A percentile compares a stretch with the other conserved stretches of the same genome.
Conservation (phyloP, 2,113 vertebrate species). For the Oncorhynchus kisutch region DNA sequence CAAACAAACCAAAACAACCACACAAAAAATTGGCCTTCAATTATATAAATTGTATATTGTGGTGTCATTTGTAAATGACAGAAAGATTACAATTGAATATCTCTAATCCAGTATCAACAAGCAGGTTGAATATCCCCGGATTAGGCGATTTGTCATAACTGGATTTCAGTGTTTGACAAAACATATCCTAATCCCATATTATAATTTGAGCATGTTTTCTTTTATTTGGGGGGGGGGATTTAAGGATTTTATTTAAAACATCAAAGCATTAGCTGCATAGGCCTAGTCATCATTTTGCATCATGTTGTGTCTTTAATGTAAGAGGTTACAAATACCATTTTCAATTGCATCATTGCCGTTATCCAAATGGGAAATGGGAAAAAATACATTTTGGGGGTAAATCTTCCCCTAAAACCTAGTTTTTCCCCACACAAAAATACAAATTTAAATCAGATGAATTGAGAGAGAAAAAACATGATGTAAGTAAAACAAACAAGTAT, state of each 20-base stretch:
- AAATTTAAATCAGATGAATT: too few relatives aligned
- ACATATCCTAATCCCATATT: conserved; percentile 3
- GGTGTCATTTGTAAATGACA: too few relatives aligned
- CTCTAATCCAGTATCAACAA: too few relatives aligned
- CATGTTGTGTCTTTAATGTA: too few relatives aligned
- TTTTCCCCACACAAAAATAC: too few relatives aligned
- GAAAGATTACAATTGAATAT: too few relatives aligned
- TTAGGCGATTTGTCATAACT: background rate
- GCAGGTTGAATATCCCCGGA: background rate
- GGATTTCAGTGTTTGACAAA: conserved; percentile 8
- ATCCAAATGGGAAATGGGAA: background rate
- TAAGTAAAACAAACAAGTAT: too few relatives aligned
- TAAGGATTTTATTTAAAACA: background rate
- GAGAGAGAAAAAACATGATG: too few relatives aligned
- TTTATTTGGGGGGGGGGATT: background rate
- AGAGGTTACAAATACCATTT: background rate
- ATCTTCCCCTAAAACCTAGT: background rate
- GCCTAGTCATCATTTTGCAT: too few relatives aligned
- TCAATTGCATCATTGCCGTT: background rate
- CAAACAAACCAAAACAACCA: too few relatives aligned
- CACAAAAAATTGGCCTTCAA: too few relatives aligned
- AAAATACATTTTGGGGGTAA: background rate
- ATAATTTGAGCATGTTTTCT: background rate
- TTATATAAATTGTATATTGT: too few relatives aligned
- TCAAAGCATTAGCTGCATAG: background rate